Conservation (phyloP, 2,113 vertebrate genomes). For the Fulmarus glacialis region DNA sequence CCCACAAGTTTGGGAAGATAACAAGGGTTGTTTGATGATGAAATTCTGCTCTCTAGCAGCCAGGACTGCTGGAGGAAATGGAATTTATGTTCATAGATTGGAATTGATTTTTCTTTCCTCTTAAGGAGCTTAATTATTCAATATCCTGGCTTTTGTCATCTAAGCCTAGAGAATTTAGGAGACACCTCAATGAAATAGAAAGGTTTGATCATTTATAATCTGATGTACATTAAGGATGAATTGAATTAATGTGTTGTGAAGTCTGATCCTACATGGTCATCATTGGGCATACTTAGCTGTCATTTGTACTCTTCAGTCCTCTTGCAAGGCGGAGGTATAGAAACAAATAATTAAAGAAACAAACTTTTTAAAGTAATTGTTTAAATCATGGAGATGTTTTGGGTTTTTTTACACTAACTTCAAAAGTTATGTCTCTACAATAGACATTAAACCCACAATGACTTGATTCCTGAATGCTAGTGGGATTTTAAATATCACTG, state of each 20-base stretch:
- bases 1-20: not conserved
- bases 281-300: not conserved
- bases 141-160: not conserved
- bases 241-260: not conserved
- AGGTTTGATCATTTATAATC: not conserved
- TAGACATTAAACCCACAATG: not conserved
- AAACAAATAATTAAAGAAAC: not conserved
- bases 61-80: not conserved
- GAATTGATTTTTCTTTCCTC: conserved; percentile 41
- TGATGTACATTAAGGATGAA: not conserved
- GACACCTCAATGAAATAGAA: not conserved
- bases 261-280: not conserved
- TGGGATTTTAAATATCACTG: not conserved
- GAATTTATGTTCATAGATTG: not conserved
- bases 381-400: not conserved
- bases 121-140: conserved; percentile 50
- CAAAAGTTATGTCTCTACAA: not conserved
- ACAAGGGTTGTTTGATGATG: not conserved
- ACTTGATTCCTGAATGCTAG: not conserved
- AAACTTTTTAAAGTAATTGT: not conserved
- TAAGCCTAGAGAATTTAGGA: not conserved
- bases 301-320: not conserved
- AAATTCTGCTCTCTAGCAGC: not conserved
- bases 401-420: not conserved
- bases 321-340: not conserved